phyloP scores from a whole-genome alignment of 2,888 invertebrate genomes.

The Brenthis hecate region DNA sequence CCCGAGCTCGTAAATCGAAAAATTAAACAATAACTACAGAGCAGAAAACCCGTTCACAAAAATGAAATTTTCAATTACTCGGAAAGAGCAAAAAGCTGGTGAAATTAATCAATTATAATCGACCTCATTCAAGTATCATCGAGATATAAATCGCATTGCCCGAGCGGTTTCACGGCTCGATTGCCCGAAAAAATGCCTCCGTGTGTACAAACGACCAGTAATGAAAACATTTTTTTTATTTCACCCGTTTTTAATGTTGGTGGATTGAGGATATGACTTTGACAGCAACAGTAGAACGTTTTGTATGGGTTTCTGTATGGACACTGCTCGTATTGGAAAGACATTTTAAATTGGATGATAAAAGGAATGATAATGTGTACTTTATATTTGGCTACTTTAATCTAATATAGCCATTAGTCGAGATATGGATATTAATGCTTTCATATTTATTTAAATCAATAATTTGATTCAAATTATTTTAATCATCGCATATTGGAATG shows the following conservation, averaged over 20 bases:
- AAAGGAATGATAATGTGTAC: too few species aligned
- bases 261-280: constrained; percentile 42
- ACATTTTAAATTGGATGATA: too few species aligned
- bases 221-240: constrained; percentile 61
- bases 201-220: constrained; percentile 61
- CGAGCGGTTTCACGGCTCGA: constrained; percentile 49
- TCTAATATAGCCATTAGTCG: too few species aligned
- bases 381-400: too few species aligned
- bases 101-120: constrained; percentile 51
- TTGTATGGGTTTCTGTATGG: too few species aligned
- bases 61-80: constrained; percentile 26
- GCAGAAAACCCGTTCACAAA: constrained; percentile 22
- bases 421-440: too few species aligned
- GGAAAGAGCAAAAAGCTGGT: constrained; percentile 28
- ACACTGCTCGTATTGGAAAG: too few species aligned
- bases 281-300: too few species aligned
- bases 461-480: too few species aligned
- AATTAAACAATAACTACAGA: constrained; percentile 14
- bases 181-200: constrained; percentile 59
- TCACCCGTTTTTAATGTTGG: constrained; percentile 39
- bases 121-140: constrained; percentile 43
- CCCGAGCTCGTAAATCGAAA: constrained; percentile 1
- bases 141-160: constrained; percentile 34
- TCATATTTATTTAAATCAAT: too few species aligned
- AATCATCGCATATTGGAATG: too few species aligned